Evolutionary conservation across 2,797 vertebrate genomes (phyloP).

Genomic region (Phoxinus dragarum): DNA sequence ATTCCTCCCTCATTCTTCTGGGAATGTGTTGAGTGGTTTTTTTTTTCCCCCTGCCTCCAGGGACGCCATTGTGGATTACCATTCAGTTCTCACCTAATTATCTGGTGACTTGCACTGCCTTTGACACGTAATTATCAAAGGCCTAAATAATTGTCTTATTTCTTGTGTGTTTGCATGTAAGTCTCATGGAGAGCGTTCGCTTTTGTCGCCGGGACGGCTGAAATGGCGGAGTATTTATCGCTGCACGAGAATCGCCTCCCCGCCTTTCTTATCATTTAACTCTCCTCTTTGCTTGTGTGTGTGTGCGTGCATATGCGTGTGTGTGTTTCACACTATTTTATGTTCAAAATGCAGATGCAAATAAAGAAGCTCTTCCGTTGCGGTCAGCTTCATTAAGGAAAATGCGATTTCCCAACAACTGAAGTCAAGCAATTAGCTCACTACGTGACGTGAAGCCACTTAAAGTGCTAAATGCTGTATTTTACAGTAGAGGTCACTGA

Average conservation of each 20-base stretch:
- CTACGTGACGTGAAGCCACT: constrained; percentile 69
- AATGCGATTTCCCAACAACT: constrained; percentile 42
- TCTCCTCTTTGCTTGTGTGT: constrained; percentile 4
- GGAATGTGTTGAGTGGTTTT: constrained; percentile 50
- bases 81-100: constrained; percentile 85
- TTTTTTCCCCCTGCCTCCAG: constrained; percentile 68
- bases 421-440: constrained; percentile 70
- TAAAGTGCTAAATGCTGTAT: constrained; percentile 67
- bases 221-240: constrained; percentile 79
- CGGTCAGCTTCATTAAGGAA: constrained; percentile 50
- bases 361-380: constrained; percentile 62
- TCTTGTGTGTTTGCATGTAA: constrained; percentile 79
- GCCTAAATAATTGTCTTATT: constrained; percentile 85
- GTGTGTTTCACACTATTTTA: constrained; percentile 46
- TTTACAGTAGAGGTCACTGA: constrained; percentile 64
- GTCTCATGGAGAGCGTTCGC: constrained; percentile 64
- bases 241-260: constrained; percentile 73
- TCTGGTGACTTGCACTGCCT: constrained; percentile 82
- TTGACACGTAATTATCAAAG: constrained; percentile 87
- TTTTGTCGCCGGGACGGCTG: constrained; percentile 62
- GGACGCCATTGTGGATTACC: constrained; percentile 82
- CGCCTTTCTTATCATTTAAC: constrained; percentile 55
- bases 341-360: constrained; percentile 63
- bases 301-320: not conserved
- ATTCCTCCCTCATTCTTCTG: constrained; percentile 53